Conservation (phyloP, 1,140 invertebrate genomes). For the Drosophila eugracilis region DNA sequence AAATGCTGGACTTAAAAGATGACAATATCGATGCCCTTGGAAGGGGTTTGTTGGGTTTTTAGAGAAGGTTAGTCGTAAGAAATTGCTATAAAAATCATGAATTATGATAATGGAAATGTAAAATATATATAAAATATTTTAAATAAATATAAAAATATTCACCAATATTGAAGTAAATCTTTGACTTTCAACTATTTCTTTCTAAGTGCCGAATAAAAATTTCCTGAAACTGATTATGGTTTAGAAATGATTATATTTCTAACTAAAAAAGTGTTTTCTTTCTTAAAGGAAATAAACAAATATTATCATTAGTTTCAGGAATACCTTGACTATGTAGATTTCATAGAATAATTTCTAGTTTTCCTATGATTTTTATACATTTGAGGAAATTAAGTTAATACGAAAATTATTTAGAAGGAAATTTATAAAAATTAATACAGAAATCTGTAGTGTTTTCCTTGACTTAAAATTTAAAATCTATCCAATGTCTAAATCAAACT, state of each 20-base stretch:
- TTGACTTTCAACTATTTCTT: too few species aligned
- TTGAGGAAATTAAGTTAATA: neutral
- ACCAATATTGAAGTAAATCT: too few species aligned
- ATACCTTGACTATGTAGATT: neutral
- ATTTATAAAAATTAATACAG: too few species aligned
- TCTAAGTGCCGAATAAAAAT: neutral
- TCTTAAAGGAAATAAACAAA: neutral
- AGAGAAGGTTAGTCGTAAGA: neutral
- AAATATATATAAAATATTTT: neutral
- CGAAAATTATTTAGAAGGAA: neutral
- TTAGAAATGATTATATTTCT: neutral
- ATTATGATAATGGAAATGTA: neutral
- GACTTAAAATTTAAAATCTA: too few species aligned
- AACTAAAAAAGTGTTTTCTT: neutral
- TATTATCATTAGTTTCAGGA: neutral
- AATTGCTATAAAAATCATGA: neutral
- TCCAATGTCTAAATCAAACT: too few species aligned
- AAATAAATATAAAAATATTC: neutral
- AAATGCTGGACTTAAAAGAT: conserved; percentile 31
- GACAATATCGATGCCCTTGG: conserved; percentile 34
- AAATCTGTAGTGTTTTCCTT: too few species aligned
- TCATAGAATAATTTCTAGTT: neutral
- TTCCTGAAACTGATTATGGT: neutral
- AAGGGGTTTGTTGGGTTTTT: neutral
- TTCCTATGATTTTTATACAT: neutral